These are phyloP conservation scores for Melanotaenia boesemani DNA, from an alignment of 2,797 vertebrate genomes.

Conservation along the genomic window DNA sequence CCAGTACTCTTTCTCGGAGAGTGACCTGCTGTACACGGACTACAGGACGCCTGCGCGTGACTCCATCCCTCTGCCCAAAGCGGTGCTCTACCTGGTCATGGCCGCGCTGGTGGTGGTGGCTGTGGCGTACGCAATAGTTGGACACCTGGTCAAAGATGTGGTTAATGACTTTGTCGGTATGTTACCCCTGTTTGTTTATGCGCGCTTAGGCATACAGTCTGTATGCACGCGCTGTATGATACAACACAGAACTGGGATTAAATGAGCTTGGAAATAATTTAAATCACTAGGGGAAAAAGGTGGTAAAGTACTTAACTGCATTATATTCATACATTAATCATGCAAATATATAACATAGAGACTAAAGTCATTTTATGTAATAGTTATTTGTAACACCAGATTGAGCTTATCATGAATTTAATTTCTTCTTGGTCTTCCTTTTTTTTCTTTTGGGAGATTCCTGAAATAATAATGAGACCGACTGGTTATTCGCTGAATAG, in stretches of 20 bases:
- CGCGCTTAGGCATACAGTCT: conserved; percentile 5
- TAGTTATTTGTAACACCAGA: not conserved
- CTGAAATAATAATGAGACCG: not conserved
- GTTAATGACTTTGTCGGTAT: conserved; percentile 90
- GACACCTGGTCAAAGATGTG: conserved; percentile 92
- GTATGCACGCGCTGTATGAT: too few species aligned
- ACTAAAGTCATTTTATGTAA: too few species aligned
- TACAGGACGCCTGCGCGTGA: conserved; percentile 85
- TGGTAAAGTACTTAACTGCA: not conserved
- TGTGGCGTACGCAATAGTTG: conserved; percentile 90
- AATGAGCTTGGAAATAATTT: not conserved
- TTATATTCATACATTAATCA: not conserved
- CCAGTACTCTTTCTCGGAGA: conserved; percentile 88
- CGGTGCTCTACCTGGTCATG: conserved; percentile 91
- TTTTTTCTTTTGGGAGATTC: not conserved
- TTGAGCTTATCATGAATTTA: not conserved
- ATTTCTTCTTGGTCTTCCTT: too few species aligned
- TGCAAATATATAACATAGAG: too few species aligned
- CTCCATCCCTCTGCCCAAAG: conserved; percentile 88
- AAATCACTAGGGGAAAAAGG: not conserved
- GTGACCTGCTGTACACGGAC: conserved; percentile 87
- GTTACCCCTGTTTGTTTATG: conserved; percentile 41
- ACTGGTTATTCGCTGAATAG: not conserved
- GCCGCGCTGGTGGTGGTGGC: conserved; percentile 91
- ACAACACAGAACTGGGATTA: too few species aligned